Conservation (phyloP, 2,888 invertebrate genomes). For the Troides oblongomaculatus region DNA sequence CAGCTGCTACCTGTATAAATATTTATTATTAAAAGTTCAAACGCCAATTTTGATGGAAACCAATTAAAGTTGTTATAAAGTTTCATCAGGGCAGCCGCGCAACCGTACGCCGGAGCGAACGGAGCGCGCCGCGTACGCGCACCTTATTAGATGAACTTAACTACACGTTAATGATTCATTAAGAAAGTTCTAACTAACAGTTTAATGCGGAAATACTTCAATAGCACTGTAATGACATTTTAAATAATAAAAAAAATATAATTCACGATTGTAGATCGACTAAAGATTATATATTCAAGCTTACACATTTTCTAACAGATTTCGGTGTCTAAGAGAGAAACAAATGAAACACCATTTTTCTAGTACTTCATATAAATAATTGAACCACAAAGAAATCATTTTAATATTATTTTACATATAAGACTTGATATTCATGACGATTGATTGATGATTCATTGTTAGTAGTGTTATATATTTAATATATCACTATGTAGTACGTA, state of each 20-base stretch:
- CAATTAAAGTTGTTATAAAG: slow-evolving; percentile 59
- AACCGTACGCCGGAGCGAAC: slow-evolving; percentile 27
- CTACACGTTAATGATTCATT: slow-evolving; percentile 16
- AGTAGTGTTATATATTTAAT: no score
- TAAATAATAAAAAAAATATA: background rate
- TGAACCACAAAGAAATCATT: no score
- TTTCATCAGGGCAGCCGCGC: slow-evolving; percentile 42
- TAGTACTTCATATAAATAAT: no score
- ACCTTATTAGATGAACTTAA: slow-evolving; percentile 22
- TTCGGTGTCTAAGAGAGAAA: no score
- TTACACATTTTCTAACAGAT: no score
- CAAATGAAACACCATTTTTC: no score
- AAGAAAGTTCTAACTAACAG: slow-evolving; percentile 7
- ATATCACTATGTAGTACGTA: background rate
- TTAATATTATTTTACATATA: no score
- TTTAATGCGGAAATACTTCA: background rate
- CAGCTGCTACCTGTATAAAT: slow-evolving; percentile 81
- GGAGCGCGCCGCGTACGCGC: slow-evolving; percentile 2
- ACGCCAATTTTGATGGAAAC: slow-evolving; percentile 72
- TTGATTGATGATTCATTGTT: no score
- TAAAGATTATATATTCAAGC: no score
- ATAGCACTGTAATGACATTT: background rate
- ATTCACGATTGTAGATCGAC: no score
- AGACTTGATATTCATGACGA: no score
- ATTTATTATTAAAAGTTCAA: slow-evolving; percentile 77